Conservation (phyloP, 2,888 invertebrate species). For the Eustalomyia histrio region DNA sequence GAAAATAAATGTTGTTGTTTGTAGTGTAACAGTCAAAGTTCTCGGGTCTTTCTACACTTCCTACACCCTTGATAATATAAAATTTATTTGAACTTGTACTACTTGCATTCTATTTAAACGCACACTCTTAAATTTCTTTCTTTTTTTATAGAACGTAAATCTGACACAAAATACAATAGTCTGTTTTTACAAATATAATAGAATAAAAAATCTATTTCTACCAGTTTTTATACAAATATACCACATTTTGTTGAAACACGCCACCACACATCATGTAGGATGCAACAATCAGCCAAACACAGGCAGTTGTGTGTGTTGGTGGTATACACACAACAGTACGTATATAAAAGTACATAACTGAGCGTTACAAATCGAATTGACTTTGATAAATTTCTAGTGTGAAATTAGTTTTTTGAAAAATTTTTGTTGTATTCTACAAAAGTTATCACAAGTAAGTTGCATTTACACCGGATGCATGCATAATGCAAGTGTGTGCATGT, state of each 20-base stretch:
- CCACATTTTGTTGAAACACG: conserved; percentile 12
- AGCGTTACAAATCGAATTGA: conserved; percentile 66
- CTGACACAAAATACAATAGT: background rate
- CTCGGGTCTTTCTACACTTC: background rate
- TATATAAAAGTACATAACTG: conserved; percentile 25
- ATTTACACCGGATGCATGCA: background rate
- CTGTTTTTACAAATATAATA: conserved; percentile 1
- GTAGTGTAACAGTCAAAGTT: background rate
- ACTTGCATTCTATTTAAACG: background rate
- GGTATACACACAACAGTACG: background rate
- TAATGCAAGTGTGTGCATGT: background rate
- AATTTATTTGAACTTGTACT: background rate
- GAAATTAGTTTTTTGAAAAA: conserved; percentile 65
- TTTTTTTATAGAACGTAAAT: background rate
- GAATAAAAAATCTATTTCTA: conserved; percentile 20
- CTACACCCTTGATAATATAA: background rate
- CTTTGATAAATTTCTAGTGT: conserved; percentile 66
- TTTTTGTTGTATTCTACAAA: background rate
- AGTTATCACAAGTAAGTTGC: background rate
- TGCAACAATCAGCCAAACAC: conserved; percentile 7
- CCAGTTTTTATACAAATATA: background rate
- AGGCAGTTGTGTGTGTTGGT: background rate
- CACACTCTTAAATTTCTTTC: background rate
- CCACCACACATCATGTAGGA: conserved; percentile 44
- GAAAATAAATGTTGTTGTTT: background rate